A percentile compares a stretch with the other conserved stretches of the same genome.
Evolutionary conservation across 2,797 vertebrate species (phyloP).

Genomic region (Babyrousa celebensis): DNA sequence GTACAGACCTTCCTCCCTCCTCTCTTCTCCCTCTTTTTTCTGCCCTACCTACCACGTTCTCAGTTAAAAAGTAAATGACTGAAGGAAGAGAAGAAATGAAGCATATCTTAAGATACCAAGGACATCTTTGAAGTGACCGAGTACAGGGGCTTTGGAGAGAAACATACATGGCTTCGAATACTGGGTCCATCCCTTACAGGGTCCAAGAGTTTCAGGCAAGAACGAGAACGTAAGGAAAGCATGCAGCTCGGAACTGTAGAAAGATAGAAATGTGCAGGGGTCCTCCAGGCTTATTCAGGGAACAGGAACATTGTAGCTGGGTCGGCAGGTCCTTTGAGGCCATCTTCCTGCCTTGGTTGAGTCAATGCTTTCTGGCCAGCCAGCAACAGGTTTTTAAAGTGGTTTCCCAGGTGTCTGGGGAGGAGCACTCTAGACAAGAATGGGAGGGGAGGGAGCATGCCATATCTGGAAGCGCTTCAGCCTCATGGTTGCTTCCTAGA

Average conservation of each 20-base stretch:
- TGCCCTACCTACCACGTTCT: too few relatives aligned
- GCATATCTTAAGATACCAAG: too few relatives aligned
- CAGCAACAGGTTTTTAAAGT: background rate
- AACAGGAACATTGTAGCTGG: background rate
- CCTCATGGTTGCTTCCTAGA: background rate
- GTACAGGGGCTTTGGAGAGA: too few relatives aligned
- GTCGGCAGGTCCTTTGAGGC: background rate
- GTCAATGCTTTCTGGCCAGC: background rate
- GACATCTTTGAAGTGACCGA: too few relatives aligned
- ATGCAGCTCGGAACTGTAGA: background rate
- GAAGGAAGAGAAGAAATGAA: too few relatives aligned
- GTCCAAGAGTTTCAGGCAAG: background rate
- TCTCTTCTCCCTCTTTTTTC: too few relatives aligned
- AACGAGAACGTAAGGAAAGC: background rate
- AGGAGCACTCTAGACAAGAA: background rate
- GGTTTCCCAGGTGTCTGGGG: background rate
- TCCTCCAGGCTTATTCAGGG: background rate
- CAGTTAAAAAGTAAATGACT: too few relatives aligned
- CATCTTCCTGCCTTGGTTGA: background rate
- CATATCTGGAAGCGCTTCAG: background rate
- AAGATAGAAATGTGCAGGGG: background rate
- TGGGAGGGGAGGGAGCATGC: accelerated
- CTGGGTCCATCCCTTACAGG: too few relatives aligned
- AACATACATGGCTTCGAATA: too few relatives aligned
- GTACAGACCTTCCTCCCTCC: too few relatives aligned